Percentiles rank a stretch among this genome's conserved stretches.
Evolutionary conservation across 2,888 invertebrate species (phyloP).

Genomic region (Lypha dubia): DNA sequence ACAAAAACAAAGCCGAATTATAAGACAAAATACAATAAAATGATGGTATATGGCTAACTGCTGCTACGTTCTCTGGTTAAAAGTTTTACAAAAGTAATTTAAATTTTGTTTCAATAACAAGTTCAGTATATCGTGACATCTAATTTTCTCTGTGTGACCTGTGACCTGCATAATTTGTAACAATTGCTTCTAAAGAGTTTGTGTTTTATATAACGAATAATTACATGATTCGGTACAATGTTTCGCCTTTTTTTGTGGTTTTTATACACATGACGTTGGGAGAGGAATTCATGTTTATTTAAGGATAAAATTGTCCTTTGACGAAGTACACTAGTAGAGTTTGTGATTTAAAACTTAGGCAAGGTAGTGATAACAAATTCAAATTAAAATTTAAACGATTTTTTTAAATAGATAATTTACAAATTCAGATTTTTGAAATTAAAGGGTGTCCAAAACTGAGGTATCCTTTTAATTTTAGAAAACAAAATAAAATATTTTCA

Average conservation of each 20-base stretch:
- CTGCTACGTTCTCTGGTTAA: slow-evolving; percentile 13
- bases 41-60: slow-evolving; percentile 9
- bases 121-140: slow-evolving; percentile 42
- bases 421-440: neutral
- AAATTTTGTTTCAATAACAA: slow-evolving; percentile 13
- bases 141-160: slow-evolving; percentile 40
- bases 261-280: no score
- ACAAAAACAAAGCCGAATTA: neutral
- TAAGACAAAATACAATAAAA: neutral
- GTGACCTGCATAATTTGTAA: slow-evolving; percentile 10
- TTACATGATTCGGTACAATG: no score
- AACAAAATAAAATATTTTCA: neutral
- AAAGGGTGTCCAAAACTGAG: neutral
- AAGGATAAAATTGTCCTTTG: no score
- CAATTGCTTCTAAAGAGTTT: neutral
- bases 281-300: no score
- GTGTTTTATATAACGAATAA: neutral
- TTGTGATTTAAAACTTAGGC: no score
- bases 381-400: no score
- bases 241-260: no score
- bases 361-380: no score
- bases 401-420: no score
- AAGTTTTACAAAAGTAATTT: slow-evolving; percentile 23
- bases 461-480: neutral
- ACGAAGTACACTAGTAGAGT: no score